Base-by-base conservation (phyloP, 2,888 invertebrate species). In the Scaptomyza cyrtandrae region DNA sequence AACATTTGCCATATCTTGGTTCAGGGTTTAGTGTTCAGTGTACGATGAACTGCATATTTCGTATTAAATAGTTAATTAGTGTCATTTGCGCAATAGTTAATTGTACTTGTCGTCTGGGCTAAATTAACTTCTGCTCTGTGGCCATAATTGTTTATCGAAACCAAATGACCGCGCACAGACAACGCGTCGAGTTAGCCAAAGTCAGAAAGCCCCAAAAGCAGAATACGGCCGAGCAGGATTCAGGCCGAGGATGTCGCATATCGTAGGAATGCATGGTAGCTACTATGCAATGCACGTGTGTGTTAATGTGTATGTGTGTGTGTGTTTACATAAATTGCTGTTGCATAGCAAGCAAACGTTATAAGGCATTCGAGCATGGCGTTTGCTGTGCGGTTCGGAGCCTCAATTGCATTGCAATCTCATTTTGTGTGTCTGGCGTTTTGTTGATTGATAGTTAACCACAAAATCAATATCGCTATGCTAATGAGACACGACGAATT, bases 361-460 rank as follows among this genome's bases (percentile, higher is more conserved):
- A 85, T 63, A 77, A 87, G 85, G 85, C 85, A 87, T 85, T 67
- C 83, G 76, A 75, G 86, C 84, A 78, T 86, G 78, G 82, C 82
- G 85, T 81, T 80, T 76, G 57, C 73, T 87, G 85, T 85, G 87
- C 78, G 85, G 85, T 85, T 76, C 71, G 80, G 66, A 85, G 87
- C 87, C 72, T 87, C 85, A 85, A 87, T 85, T 85, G 87, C 85
- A 87, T 87, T 71, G 85, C 85, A 87, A 85, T 82, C 80, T 81
- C 79, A 79, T 81, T 67, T 81, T 84, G 78, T 82, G 78, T 80
- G 76, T 69, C 70, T 78, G 78, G 73, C 87, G 69, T 80, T 85
- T 80, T 86, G 85, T 85, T 85, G 85, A 85, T 85, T 85, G 85
- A 87, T 87, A 87, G 85, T 87, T 82, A 87, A 78, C 87, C 87